These are phyloP conservation scores for Lanistes nyassanus DNA, from an alignment of 1,140 invertebrate species.

Conservation along the genomic window DNA sequence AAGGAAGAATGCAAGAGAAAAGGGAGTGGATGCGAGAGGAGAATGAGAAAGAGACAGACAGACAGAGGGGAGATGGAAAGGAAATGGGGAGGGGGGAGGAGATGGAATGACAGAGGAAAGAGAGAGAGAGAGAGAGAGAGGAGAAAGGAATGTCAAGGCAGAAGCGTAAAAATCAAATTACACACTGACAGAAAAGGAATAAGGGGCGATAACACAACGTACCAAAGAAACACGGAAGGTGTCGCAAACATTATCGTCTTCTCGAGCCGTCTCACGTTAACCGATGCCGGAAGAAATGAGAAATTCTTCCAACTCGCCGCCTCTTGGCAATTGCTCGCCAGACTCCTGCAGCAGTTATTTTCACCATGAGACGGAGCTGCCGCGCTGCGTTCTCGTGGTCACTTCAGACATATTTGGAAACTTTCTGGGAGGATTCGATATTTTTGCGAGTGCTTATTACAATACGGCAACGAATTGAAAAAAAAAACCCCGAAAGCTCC, in stretches of 20 bases:
- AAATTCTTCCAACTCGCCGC: neutral
- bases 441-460: too few species aligned
- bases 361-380: too few species aligned
- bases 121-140: conserved; percentile 20
- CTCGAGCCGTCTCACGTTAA: neutral
- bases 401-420: too few species aligned
- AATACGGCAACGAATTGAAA: too few species aligned
- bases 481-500: too few species aligned
- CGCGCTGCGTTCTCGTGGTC: too few species aligned
- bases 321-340: too few species aligned
- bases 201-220: neutral
- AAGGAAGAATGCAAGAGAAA: neutral
- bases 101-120: conserved; percentile 4
- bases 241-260: neutral
- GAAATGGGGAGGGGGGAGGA: neutral
- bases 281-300: neutral
- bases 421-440: too few species aligned
- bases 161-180: neutral
- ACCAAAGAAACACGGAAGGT: neutral
- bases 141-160: neutral
- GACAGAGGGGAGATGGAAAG: neutral
- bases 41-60: neutral
- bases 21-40: neutral
- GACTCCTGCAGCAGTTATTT: too few species aligned
- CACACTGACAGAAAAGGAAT: too few species aligned